These are phyloP conservation scores for Andinoacara biseriatus DNA, from an alignment of 2,113 vertebrate genomes.

Conservation along the genomic window DNA sequence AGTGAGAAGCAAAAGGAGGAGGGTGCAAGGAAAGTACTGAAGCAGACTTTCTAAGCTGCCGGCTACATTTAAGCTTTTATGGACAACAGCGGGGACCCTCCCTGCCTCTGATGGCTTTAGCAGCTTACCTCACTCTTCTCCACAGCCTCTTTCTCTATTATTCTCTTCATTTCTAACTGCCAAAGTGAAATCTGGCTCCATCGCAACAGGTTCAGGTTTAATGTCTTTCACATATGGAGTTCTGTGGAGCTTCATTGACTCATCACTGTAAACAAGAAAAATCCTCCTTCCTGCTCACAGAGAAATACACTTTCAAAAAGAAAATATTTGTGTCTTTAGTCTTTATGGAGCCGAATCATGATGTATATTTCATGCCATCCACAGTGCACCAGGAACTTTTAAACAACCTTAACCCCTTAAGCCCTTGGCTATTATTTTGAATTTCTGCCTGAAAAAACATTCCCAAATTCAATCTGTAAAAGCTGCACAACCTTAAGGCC, in stretches of 20 bases:
- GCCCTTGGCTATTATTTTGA: neutral
- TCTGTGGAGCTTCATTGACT: slow-evolving; percentile 11
- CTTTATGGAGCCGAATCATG: neutral
- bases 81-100: slow-evolving; percentile 57
- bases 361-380: neutral
- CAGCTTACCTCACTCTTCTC: slow-evolving; percentile 55
- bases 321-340: neutral
- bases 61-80: slow-evolving; percentile 62
- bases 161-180: slow-evolving; percentile 26
- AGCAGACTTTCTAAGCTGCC: slow-evolving; percentile 41
- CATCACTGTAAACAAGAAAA: neutral
- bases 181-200: slow-evolving; percentile 6
- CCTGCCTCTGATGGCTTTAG: slow-evolving; percentile 60
- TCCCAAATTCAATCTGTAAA: slow-evolving; percentile 1
- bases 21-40: slow-evolving; percentile 11
- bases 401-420: neutral
- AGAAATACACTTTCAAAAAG: neutral
- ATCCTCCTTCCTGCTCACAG: neutral
- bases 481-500: neutral
- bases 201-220: slow-evolving; percentile 48
- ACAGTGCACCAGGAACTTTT: neutral
- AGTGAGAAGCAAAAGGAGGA: neutral
- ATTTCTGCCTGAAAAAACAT: slow-evolving; percentile 16
- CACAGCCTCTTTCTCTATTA: slow-evolving; percentile 29
- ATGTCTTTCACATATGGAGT: slow-evolving; percentile 31